A percentile compares a stretch with the other conserved stretches of the same genome.
Evolutionary conservation across 2,888 invertebrate species (phyloP).

Genomic region (Mythimna vitellina): DNA sequence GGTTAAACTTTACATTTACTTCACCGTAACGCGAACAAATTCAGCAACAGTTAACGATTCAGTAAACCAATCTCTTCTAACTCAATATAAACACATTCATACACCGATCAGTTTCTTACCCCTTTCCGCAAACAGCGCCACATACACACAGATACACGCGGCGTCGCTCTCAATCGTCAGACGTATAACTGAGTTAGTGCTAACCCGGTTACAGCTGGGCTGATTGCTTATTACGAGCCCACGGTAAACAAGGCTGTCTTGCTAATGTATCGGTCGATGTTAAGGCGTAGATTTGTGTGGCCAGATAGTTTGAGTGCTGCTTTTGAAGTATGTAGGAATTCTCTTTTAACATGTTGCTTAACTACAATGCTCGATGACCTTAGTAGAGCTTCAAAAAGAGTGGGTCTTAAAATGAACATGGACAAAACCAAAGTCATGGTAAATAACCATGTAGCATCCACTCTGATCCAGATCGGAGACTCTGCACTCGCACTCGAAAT

Average conservation of each 20-base stretch:
- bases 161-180: constrained; percentile 39
- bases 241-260: constrained; percentile 43
- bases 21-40: neutral
- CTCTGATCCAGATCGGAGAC: too few relatives aligned
- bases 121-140: constrained; percentile 18
- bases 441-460: too few relatives aligned
- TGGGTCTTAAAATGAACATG: too few relatives aligned
- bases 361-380: too few relatives aligned
- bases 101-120: neutral
- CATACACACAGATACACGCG: constrained; percentile 1
- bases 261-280: constrained; percentile 44
- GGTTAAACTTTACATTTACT: neutral
- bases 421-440: too few relatives aligned
- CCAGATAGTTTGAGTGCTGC: neutral
- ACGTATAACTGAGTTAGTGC: constrained; percentile 43
- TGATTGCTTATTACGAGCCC: constrained; percentile 53
- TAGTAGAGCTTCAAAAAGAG: too few relatives aligned
- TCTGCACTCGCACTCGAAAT: too few relatives aligned
- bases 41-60: neutral
- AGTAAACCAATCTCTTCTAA: neutral
- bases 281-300: constrained; percentile 10
- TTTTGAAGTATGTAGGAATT: constrained; percentile 11
- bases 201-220: constrained; percentile 42
- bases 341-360: too few relatives aligned
- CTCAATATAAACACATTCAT: constrained; percentile 4